Base-by-base conservation (phyloP, 2,888 invertebrate species). In the Eurytoma adleriae region DNA sequence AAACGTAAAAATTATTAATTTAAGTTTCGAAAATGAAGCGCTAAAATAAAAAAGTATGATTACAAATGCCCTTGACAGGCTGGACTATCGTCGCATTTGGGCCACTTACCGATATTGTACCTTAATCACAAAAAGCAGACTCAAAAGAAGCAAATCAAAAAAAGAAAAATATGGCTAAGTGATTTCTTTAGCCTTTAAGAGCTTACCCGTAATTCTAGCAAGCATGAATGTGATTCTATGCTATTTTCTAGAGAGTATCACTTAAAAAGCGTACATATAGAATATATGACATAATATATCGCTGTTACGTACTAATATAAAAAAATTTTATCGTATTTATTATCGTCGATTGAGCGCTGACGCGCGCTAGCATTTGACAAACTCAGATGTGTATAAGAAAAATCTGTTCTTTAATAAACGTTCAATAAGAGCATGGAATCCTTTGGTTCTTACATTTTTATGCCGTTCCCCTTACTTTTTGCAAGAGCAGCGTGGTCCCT, bases 311-410 rank as follows among this genome's bases (percentile, higher is more conserved):
- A 79, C 76, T 30, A 30, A 30, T 79, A 67, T 62, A 52, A 64
- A 78, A 77, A 70, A 67, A 81, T 48, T 82, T 81, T 82, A 79
- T 76, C 72, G 72, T 27, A 78, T 81, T 81, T 76, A 81, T 78
- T 78, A 67, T 71, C 67, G 79, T 48, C 18, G 57, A 67, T 48
- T 62, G 30, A 78, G 1, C 5, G 61, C 59, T n/a, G 18, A 10
- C 27, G 12, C 16, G 57, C 30, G 14, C 59, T 30, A 2, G 14
- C 27, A 14, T 62, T 40, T 5, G 54, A 56, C n/a, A 56, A 16
- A 68, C 24, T 13, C 20, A 74, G 40, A 50, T 71, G n/a, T 71
- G 70, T 67, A 56, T 50, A 69, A 77, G 54, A 64, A 30, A 16
- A 62, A 48, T 77, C 62, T 48, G 48, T 70, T 70, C 20, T 59